Evolutionary conservation across 2,888 invertebrate species (phyloP).

Genomic region (Drosophila dives): DNA sequence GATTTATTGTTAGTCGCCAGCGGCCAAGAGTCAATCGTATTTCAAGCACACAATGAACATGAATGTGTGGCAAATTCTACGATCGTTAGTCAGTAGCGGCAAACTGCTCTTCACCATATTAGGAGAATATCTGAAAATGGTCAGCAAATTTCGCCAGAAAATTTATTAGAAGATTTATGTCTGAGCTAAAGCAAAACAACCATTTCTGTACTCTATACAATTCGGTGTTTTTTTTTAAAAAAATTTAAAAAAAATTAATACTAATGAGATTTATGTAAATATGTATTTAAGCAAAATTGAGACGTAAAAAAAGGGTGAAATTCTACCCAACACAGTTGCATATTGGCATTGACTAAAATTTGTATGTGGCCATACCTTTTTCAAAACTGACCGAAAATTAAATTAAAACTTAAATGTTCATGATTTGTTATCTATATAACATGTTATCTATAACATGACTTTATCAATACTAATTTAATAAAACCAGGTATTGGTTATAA

Average conservation of each 20-base stretch:
- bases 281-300: background rate
- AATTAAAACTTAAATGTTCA: background rate
- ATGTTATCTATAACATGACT: no score
- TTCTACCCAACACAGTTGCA: background rate
- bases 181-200: background rate
- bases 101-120: constrained; percentile 49
- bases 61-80: constrained; percentile 34
- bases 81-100: constrained; percentile 26
- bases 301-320: background rate
- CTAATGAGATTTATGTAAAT: background rate
- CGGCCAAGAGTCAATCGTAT: constrained; percentile 68
- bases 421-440: background rate
- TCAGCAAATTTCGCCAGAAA: constrained; percentile 50
- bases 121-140: constrained; percentile 57
- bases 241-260: background rate
- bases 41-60: constrained; percentile 36
- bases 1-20: constrained; percentile 66
- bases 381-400: background rate
- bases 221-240: background rate
- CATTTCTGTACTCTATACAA: background rate
- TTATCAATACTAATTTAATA: background rate
- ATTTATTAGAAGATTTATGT: constrained; percentile 30
- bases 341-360: background rate
- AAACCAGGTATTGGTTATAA: background rate
- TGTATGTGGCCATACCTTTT: background rate